A percentile compares a stretch with the other conserved stretches of the same genome.
These are phyloP conservation scores for Eurytoma adleriae DNA, from an alignment of 2,888 invertebrate species.

Conservation along the genomic window DNA sequence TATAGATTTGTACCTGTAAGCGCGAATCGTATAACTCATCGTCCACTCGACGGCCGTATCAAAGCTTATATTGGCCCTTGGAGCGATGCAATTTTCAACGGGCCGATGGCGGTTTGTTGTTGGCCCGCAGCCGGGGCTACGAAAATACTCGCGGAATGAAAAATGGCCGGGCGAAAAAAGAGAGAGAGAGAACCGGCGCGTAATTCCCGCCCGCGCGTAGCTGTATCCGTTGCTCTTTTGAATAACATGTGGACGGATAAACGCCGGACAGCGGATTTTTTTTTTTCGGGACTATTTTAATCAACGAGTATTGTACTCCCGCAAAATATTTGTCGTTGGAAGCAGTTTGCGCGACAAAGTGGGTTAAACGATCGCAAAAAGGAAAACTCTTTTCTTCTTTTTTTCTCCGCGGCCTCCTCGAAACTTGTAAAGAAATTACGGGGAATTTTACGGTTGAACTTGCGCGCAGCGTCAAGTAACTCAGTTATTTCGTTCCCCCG, in stretches of 20 bases:
- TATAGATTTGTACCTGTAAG: slow-evolving; percentile 46
- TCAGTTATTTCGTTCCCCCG: slow-evolving; percentile 27
- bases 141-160: slow-evolving; percentile 23
- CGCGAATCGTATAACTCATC: slow-evolving; percentile 55
- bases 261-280: no score
- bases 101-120: slow-evolving; percentile 37
- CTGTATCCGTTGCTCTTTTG: not conserved
- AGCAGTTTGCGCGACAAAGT: no score
- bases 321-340: no score
- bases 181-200: slow-evolving; percentile 1
- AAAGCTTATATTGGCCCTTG: slow-evolving; percentile 56
- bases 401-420: not conserved
- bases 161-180: not conserved
- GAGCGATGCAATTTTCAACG: slow-evolving; percentile 54
- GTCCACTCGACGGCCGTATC: slow-evolving; percentile 53
- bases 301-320: no score
- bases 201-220: slow-evolving; percentile 25
- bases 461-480: slow-evolving; percentile 8
- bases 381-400: not conserved
- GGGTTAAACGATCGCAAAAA: no score
- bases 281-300: no score
- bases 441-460: slow-evolving; percentile 22
- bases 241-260: no score
- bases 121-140: slow-evolving; percentile 12
- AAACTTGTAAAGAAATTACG: slow-evolving; percentile 40